Evolutionary conservation across 2,888 invertebrate species (phyloP).

Genomic region (Drosophila barbarae): DNA sequence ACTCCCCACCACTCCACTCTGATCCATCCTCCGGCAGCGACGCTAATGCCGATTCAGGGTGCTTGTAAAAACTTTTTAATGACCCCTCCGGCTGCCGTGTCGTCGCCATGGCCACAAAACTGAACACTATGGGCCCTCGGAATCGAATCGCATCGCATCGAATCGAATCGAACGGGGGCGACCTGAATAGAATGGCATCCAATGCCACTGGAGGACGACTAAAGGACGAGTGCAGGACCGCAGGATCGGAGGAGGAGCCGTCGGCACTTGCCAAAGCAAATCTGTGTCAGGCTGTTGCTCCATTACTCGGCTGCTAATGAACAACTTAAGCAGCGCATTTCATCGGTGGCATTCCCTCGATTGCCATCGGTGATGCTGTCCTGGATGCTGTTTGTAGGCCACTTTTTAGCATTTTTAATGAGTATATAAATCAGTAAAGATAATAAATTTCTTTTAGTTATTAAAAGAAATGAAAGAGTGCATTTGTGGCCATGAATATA

Average conservation of each 20-base stretch:
- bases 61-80: slow-evolving; percentile 65
- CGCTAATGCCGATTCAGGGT: slow-evolving; percentile 60
- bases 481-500: too few relatives aligned
- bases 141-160: slow-evolving; percentile 1
- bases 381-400: slow-evolving; percentile 2
- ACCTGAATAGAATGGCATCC: slow-evolving; percentile 17
- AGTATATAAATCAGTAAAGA: too few relatives aligned
- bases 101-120: slow-evolving; percentile 34
- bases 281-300: slow-evolving; percentile 43
- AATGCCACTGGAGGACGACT: not conserved
- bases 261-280: slow-evolving; percentile 51
- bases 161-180: slow-evolving; percentile 11
- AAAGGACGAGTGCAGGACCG: not conserved
- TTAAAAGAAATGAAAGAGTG: not conserved
- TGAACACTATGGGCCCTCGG: slow-evolving; percentile 20
- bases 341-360: slow-evolving; percentile 27
- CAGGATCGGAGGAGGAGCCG: slow-evolving; percentile 2
- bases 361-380: slow-evolving; percentile 9
- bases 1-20: slow-evolving; percentile 20
- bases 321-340: slow-evolving; percentile 46
- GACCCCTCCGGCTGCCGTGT: slow-evolving; percentile 35
- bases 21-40: slow-evolving; percentile 33
- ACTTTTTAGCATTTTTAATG: not conserved
- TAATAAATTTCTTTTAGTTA: too few relatives aligned
- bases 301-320: slow-evolving; percentile 48